Conservation (phyloP, 2,888 invertebrate species). For the Leptinotarsa haldemani region DNA sequence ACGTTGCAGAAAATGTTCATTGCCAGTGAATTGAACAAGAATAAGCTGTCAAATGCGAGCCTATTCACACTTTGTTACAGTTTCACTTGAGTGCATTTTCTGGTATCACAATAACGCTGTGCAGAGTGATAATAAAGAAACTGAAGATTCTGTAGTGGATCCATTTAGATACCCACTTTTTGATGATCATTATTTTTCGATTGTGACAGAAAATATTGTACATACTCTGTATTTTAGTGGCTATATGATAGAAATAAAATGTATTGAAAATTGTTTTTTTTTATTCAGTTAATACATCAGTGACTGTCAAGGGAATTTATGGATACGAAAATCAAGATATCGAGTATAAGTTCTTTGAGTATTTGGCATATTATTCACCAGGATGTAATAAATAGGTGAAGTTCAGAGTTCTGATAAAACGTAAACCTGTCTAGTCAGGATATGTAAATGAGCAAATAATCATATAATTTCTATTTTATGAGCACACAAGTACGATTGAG, state of each 20-base stretch:
- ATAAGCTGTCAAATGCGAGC: neutral
- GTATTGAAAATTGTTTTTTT: neutral
- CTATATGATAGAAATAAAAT: conserved; percentile 13
- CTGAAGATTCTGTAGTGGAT: conserved; percentile 15
- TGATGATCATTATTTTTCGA: conserved; percentile 19
- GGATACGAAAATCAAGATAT: no score
- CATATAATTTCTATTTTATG: no score
- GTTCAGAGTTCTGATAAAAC: no score
- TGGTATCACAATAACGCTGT: neutral
- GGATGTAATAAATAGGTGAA: no score
- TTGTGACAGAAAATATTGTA: conserved; percentile 15
- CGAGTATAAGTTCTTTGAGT: no score
- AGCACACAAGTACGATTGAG: no score
- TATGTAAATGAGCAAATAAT: no score
- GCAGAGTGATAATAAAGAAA: conserved; percentile 16
- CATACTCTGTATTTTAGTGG: conserved; percentile 21
- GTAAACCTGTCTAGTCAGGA: no score
- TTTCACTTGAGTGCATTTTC: neutral
- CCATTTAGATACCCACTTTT: conserved; percentile 14
- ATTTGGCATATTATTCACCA: no score
- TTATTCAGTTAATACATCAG: no score
- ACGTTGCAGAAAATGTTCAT: conserved; percentile 10
- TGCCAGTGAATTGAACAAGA: neutral
- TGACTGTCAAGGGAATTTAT: no score
- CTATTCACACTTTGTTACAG: neutral